A percentile compares a stretch with the other conserved stretches of the same genome.
phyloP scores from a whole-genome alignment of 2,797 vertebrate species.

The Lepilemur ruficaudatus region DNA sequence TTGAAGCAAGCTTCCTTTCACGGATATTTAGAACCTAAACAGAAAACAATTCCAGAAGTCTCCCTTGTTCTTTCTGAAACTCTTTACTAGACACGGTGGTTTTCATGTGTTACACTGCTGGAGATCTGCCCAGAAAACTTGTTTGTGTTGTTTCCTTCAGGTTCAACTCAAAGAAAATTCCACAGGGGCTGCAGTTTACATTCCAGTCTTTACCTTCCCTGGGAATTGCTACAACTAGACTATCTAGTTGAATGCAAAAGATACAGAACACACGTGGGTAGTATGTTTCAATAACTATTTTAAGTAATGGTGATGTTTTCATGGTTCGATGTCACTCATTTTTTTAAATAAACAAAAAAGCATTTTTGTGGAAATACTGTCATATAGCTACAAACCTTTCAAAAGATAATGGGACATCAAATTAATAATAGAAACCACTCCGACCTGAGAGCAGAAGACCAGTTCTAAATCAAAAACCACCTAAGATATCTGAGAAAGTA shows the following conservation, averaged over 20 bases:
- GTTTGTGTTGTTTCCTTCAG: background rate
- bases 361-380: background rate
- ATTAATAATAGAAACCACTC: background rate
- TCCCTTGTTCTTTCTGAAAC: background rate
- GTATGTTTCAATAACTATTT: background rate
- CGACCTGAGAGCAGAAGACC: background rate
- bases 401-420: background rate
- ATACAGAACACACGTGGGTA: background rate
- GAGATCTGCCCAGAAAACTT: slow-evolving; percentile 10
- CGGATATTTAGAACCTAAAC: background rate
- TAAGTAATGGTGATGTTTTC: background rate
- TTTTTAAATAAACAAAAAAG: background rate
- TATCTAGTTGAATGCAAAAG: background rate
- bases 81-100: background rate
- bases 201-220: background rate
- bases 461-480: background rate
- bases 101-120: background rate
- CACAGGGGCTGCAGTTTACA: background rate
- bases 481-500: background rate
- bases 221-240: background rate
- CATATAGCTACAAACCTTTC: background rate
- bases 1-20: background rate
- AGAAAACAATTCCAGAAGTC: background rate
- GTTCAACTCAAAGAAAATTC: background rate
- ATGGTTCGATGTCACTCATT: background rate